These are phyloP conservation scores for Phymorhynchus buccinoides DNA, from an alignment of 1,140 invertebrate genomes.

Conservation along the genomic window DNA sequence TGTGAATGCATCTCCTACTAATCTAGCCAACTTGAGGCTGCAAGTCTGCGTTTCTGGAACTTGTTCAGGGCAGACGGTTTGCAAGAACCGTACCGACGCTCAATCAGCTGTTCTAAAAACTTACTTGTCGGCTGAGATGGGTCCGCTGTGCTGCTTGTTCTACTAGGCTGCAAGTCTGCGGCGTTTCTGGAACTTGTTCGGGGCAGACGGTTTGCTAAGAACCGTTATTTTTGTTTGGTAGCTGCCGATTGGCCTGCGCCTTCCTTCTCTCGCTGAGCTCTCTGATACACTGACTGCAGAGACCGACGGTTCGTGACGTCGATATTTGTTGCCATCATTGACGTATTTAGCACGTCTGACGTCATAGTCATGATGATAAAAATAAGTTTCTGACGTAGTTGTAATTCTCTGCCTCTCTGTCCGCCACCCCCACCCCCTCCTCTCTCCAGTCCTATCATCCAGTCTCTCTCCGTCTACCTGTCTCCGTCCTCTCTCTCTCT, in stretches of 20 bases:
- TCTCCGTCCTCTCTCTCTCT: slow-evolving; percentile 24
- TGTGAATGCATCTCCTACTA: no score
- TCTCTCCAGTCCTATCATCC: background rate
- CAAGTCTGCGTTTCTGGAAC: no score
- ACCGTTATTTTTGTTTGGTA: background rate
- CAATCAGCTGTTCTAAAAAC: no score
- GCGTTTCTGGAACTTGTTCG: no score
- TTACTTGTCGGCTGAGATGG: no score
- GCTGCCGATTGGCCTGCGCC: background rate
- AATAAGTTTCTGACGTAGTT: no score
- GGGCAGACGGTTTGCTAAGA: background rate
- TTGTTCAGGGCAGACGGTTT: no score
- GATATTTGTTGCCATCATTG: background rate
- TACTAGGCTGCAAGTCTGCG: no score
- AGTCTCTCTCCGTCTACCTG: background rate
- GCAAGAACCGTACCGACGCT: no score
- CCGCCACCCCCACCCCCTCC: background rate
- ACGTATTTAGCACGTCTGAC: background rate
- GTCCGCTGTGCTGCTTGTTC: no score
- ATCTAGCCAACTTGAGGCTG: no score
- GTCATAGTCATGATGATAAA: no score
- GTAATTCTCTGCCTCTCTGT: background rate
- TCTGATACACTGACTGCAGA: slow-evolving; percentile 3
- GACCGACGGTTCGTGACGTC: slow-evolving; percentile 2
- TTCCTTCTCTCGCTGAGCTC: background rate